phyloP scores from a whole-genome alignment of 1,140 invertebrate species.

The Lasioglossum baleicum region DNA sequence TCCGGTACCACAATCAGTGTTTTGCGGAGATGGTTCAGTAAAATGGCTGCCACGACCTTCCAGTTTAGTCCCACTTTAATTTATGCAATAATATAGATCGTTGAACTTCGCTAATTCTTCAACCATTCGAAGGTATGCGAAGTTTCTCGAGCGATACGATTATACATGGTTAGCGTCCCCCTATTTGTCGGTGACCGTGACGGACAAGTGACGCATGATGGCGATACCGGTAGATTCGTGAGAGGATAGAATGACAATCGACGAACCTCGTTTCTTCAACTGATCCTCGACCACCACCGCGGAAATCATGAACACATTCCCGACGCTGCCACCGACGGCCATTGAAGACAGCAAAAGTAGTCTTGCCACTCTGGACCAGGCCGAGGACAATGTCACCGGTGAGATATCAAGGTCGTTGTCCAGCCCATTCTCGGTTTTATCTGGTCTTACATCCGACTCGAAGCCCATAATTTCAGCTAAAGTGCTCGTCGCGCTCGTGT shows the following conservation, averaged over 20 bases:
- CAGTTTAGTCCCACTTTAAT: too few relatives aligned
- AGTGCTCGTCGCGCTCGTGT: constrained; percentile 60
- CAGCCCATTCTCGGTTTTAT: constrained; percentile 56
- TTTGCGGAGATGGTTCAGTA: too few relatives aligned
- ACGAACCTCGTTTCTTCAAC: constrained; percentile 84
- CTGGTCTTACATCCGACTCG: constrained; percentile 61
- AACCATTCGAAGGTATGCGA: too few relatives aligned
- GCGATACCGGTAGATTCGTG: too few relatives aligned
- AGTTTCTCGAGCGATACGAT: too few relatives aligned
- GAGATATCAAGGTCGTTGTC: constrained; percentile 77
- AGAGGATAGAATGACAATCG: neutral
- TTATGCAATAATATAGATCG: too few relatives aligned
- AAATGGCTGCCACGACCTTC: too few relatives aligned
- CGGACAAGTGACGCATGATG: too few relatives aligned
- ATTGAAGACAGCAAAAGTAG: constrained; percentile 85
- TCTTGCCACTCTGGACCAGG: constrained; percentile 86
- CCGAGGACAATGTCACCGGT: constrained; percentile 83
- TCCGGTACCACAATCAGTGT: too few relatives aligned
- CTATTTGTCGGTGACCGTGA: too few relatives aligned
- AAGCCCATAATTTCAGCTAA: constrained; percentile 61
- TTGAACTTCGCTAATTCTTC: too few relatives aligned
- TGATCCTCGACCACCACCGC: constrained; percentile 88
- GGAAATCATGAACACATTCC: constrained; percentile 89
- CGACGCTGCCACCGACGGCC: constrained; percentile 85
- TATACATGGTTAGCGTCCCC: too few relatives aligned